Conservation (phyloP, 2,113 vertebrate genomes). For the Hypanus sabinus region DNA sequence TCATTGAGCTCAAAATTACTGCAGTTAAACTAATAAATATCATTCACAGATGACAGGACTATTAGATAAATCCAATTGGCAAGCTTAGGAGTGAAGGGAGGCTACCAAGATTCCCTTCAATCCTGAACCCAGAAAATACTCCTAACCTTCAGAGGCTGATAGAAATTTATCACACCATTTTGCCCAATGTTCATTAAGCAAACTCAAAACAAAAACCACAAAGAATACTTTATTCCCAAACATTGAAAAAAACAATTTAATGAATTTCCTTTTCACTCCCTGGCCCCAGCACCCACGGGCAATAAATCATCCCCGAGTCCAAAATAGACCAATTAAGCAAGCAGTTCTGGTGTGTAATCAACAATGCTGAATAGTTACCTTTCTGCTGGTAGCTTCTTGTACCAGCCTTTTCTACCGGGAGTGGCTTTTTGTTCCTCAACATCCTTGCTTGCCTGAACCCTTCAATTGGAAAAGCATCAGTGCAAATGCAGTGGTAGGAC, state of each 20-base stretch:
- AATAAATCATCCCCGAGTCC: neutral
- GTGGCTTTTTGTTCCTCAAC: too few relatives aligned
- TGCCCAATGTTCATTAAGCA: neutral
- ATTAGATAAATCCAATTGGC: neutral
- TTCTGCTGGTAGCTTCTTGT: too few relatives aligned
- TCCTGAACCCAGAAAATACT: neutral
- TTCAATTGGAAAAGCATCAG: too few relatives aligned
- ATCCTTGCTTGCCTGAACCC: too few relatives aligned
- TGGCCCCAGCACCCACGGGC: too few relatives aligned
- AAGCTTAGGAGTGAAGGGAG: neutral
- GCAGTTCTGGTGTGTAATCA: neutral
- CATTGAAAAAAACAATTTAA: neutral
- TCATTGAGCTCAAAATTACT: conserved; percentile 8
- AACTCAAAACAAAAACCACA: neutral
- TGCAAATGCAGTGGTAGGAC: neutral
- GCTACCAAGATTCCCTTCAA: neutral
- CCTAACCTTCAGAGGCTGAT: neutral
- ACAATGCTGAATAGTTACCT: too few relatives aligned
- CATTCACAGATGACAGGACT: conserved; percentile 8
- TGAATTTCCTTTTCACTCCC: neutral
- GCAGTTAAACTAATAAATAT: conserved; percentile 25
- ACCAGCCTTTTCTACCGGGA: too few relatives aligned
- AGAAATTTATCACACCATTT: neutral
- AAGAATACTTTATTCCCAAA: neutral
- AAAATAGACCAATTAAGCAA: neutral